Evolutionary conservation across 2,113 vertebrate genomes (phyloP).

Genomic region (Rhea americana): DNA sequence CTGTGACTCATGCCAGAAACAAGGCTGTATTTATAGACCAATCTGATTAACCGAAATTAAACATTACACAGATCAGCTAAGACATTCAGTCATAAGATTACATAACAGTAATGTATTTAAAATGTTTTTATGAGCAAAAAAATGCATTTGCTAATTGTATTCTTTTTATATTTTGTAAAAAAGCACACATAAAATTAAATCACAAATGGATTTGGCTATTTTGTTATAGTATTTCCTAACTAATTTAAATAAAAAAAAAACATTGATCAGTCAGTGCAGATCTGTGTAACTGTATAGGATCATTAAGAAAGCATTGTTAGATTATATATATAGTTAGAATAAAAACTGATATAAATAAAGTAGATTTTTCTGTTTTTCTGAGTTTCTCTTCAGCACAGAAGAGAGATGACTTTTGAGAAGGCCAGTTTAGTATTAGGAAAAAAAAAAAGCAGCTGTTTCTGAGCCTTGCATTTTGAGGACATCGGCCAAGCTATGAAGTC

Average conservation of each 20-base stretch:
- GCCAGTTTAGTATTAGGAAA: neutral
- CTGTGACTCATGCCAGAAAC: neutral
- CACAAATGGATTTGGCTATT: neutral
- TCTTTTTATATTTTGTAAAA: neutral
- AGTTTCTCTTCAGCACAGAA: neutral
- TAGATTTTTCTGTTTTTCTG: neutral
- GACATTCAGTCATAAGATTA: neutral
- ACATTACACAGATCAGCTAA: neutral
- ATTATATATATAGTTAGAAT: neutral
- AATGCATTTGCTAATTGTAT: neutral
- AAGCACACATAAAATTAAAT: neutral
- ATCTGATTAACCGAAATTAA: neutral
- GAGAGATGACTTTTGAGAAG: neutral
- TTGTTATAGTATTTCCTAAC: neutral
- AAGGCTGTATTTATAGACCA: neutral
- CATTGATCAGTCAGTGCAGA: neutral
- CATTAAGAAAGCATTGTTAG: neutral
- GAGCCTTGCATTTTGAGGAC: neutral
- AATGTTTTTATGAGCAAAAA: neutral
- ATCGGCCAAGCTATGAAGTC: neutral
- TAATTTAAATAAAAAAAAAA: neutral
- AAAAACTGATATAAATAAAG: neutral
- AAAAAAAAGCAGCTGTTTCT: neutral
- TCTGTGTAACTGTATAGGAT: neutral
- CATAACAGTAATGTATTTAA: neutral